These are phyloP conservation scores for Taphrorychus bicolor DNA, from an alignment of 2,888 invertebrate species.

Conservation along the genomic window DNA sequence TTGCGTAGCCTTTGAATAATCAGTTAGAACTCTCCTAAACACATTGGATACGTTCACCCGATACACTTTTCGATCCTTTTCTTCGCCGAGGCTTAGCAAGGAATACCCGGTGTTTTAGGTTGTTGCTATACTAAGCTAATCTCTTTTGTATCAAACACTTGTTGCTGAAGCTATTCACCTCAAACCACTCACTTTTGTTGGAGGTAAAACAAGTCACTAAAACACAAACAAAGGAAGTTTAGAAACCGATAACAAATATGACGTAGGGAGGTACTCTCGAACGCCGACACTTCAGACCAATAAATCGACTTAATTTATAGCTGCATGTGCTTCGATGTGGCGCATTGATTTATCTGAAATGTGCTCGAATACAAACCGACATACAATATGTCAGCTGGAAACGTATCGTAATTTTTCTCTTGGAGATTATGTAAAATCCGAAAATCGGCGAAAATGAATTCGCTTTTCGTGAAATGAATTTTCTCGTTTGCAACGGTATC, in stretches of 20 bases:
- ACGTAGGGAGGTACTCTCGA: not conserved
- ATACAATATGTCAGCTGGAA: conserved; percentile 1
- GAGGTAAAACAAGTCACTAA: not conserved
- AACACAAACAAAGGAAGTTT: not conserved
- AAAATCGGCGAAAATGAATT: not conserved
- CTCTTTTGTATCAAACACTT: too few relatives aligned
- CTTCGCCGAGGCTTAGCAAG: too few relatives aligned
- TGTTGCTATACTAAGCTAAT: too few relatives aligned
- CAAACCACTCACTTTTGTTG: too few relatives aligned
- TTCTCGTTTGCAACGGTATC: not conserved
- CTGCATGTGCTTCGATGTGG: not conserved
- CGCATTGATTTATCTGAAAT: conserved; percentile 4
- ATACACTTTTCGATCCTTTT: too few relatives aligned
- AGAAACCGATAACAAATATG: not conserved
- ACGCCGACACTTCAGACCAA: not conserved
- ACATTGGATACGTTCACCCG: too few relatives aligned
- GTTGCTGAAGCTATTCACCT: too few relatives aligned
- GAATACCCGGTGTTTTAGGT: too few relatives aligned
- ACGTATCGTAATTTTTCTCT: conserved; percentile 7
- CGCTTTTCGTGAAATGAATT: conserved; percentile 1
- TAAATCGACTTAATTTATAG: conserved; percentile 7
- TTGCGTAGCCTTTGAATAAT: too few relatives aligned
- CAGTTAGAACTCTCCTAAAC: too few relatives aligned
- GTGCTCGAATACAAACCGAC: conserved; percentile 1
- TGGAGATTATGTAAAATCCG: conserved; percentile 3